phyloP scores from a whole-genome alignment of 2,797 vertebrate species.

The Okamejei kenojei region DNA sequence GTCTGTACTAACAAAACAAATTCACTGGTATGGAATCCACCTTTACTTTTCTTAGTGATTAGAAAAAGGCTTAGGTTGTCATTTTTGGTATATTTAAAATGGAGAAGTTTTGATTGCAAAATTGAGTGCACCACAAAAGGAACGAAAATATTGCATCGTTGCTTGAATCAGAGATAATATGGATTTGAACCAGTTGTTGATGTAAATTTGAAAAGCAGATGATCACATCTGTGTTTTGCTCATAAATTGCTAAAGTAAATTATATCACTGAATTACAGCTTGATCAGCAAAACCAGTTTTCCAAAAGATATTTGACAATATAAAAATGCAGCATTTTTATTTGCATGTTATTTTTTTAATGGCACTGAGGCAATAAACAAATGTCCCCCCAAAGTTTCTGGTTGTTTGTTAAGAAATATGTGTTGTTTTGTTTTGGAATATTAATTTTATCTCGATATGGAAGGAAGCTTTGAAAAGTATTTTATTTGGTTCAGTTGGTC shows the following conservation, averaged over 20 bases:
- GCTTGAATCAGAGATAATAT: not conserved
- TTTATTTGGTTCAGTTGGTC: no score
- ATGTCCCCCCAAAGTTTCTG: not conserved
- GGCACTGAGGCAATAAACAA: not conserved
- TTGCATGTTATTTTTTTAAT: not conserved
- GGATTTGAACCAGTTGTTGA: not conserved
- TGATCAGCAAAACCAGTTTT: not conserved
- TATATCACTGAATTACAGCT: not conserved
- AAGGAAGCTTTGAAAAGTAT: no score
- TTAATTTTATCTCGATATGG: no score
- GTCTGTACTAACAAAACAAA: not conserved
- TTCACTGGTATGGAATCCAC: not conserved
- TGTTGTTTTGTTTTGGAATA: not conserved
- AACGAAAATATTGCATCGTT: not conserved
- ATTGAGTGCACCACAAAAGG: not conserved
- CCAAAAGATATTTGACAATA: not conserved
- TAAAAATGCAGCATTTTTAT: not conserved
- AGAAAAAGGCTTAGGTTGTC: not conserved
- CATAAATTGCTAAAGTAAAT: not conserved
- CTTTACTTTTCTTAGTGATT: not conserved
- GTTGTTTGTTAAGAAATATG: not conserved
- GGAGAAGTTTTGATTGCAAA: not conserved
- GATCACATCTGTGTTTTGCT: not conserved
- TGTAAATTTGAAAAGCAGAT: not conserved
- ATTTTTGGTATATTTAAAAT: not conserved